A percentile compares a stretch with the other conserved stretches of the same genome.
Evolutionary conservation across 1,140 invertebrate species (phyloP).

Genomic region (Drosophila eugracilis): DNA sequence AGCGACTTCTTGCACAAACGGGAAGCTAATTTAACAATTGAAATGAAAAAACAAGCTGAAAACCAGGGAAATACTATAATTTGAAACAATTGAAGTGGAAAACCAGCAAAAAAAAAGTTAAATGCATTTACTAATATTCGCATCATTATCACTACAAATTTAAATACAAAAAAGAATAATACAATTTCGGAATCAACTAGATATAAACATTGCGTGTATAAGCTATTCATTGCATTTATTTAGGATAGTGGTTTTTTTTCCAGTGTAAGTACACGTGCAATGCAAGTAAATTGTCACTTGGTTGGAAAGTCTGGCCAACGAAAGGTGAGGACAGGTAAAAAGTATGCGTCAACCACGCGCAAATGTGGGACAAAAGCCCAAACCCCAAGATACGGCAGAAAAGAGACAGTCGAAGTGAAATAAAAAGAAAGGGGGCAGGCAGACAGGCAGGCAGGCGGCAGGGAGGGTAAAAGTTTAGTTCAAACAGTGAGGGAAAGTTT

Average conservation of each 20-base stretch:
- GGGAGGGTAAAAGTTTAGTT: constrained; percentile 23
- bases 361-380: constrained; percentile 46
- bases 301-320: constrained; percentile 62
- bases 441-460: too few species aligned
- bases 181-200: too few species aligned
- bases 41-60: neutral
- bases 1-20: constrained; percentile 16
- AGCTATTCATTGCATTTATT: too few species aligned
- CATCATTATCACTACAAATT: too few species aligned
- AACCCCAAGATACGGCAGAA: constrained; percentile 14
- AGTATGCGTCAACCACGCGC: constrained; percentile 49
- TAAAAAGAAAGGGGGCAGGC: constrained; percentile 10
- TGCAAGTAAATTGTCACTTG: constrained; percentile 67
- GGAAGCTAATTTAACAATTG: constrained; percentile 16
- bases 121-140: too few species aligned
- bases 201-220: too few species aligned
- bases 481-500: constrained; percentile 43
- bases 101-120: neutral
- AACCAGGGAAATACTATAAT: too few species aligned
- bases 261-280: constrained; percentile 35
- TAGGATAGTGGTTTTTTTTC: neutral
- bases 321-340: constrained; percentile 31
- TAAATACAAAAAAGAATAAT: neutral
- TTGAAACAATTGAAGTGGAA: neutral
- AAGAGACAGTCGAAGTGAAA: neutral